Percentiles rank a stretch among this genome's conserved stretches.
These are phyloP conservation scores for fruit fly (Drosophila melanogaster) DNA, from an alignment of 1,140 invertebrate species.

Conservation along the genomic window DNA sequence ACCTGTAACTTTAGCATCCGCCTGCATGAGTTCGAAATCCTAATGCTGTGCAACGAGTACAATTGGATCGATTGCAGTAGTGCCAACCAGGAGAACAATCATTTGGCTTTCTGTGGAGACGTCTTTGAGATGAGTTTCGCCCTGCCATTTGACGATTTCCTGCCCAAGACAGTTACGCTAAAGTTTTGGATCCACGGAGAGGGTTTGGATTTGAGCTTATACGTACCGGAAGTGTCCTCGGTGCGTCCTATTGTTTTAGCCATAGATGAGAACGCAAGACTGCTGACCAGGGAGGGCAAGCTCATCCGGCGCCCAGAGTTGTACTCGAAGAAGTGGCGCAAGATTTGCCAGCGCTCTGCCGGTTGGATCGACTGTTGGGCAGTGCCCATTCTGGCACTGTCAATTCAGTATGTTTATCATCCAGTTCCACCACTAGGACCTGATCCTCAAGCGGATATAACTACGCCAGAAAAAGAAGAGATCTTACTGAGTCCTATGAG, in stretches of 20 bases:
- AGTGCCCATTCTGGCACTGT: constrained; percentile 95
- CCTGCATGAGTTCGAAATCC: constrained; percentile 97
- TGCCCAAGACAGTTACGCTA: constrained; percentile 93
- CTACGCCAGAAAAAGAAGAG: constrained; percentile 97
- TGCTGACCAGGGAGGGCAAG: constrained; percentile 91
- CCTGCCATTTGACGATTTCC: constrained; percentile 95
- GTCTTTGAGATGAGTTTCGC: constrained; percentile 96
- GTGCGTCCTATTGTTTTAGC: constrained; percentile 92
- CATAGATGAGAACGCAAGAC: constrained; percentile 95
- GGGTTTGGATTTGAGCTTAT: constrained; percentile 94
- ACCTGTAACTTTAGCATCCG: constrained; percentile 97
- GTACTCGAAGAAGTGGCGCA: constrained; percentile 93
- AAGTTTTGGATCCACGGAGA: constrained; percentile 98
- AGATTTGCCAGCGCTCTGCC: constrained; percentile 89
- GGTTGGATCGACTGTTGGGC: constrained; percentile 99
- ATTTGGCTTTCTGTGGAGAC: constrained; percentile 96
- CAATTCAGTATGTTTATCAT: constrained; percentile 96
- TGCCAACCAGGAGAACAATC: constrained; percentile 96
- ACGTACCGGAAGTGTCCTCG: constrained; percentile 96
- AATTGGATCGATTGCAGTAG: constrained; percentile 99
- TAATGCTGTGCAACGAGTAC: constrained; percentile 97
- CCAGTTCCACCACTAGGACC: constrained; percentile 94
- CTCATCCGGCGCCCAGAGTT: constrained; percentile 86
- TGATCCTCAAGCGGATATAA: constrained; percentile 94
- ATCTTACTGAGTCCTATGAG: constrained; percentile 95